Evolutionary conservation across 64 coral and sea anemone species (phyloP), one percentile per base, ranked within the genome.

Genomic region (Dendrophyllia cribrosa): DNA sequence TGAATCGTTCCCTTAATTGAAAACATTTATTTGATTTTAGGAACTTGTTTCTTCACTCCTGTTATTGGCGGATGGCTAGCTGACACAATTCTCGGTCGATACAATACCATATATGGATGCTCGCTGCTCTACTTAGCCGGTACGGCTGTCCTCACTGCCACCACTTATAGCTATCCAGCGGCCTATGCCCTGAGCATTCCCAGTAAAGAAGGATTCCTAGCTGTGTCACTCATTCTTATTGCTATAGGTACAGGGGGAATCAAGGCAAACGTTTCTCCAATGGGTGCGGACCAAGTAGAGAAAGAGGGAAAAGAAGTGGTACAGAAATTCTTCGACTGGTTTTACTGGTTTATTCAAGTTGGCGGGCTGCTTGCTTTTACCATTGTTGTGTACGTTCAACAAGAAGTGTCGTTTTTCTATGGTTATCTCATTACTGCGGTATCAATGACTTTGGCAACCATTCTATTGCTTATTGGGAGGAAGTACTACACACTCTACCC

Each of bases 291-390:
- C 25, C 93, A 95, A 79, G 72, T 95, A 0, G 43, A 85, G 22
- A 14, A 89, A 6, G 61, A 64, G 61, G 88, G 93, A 17, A 0
- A 70, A 15, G 51, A 79, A 22, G 24, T 72, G 64, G 88, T 95
- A 3, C 81, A 87, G 59, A 85, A 85, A 66, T 95, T 91, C 49
- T 95, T 95, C 22, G 58, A 95, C 73, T 87, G 83, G 89, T 91
- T 91, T 75, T 95, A 95, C 75, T 95, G 88, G 93, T 91, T 95
- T 66, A 91, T 95, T 19, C 79, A 95, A 72, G 61, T 95, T 44
- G 93, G 93, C 1, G 19, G 24, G 0, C 14, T 95, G 17, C n/a
- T 95, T 51, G 70, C 93, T 2, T 95, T 60, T 24, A 81, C 93
- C 0, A 15, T 70, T 21, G 84, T 95, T 6, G 93, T 86, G 13